Evolutionary conservation across 2,888 invertebrate genomes (phyloP), one percentile per base, ranked within the genome.

Genomic region (Microplitis manilae): DNA sequence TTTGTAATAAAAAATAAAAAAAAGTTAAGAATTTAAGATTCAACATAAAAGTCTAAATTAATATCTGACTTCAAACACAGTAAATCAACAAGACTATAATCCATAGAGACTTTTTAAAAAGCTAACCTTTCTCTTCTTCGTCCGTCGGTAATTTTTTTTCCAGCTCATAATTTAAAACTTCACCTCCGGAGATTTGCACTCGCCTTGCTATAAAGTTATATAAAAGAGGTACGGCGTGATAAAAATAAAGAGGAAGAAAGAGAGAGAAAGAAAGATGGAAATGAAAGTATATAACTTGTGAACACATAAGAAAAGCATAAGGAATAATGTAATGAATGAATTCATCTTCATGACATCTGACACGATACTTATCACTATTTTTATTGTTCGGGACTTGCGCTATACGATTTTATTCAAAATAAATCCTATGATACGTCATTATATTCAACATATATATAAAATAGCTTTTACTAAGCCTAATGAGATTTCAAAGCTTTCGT

Each of bases 51-150:
- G 83, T 88, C 86, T 85, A 84, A 87, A 87, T 88, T 87, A 88
- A 87, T 87, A 87, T 87, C 87, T 84, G 82, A 81, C 81, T 82
- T 82, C 82, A 84, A 86, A 85, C 84, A 85, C 85, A 85, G 85
- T 86, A 87, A 87, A 87, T 87, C 86, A 85, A 84, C 81, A 82
- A 79, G 75, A 73, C 75, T 77, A 79, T 77, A 80, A 81, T 84
- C 76, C 79, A 73, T 39, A 75, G 77, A 65, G 79, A 77, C 73
- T 78, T 81, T 81, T 80, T 79, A 78, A 72, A 64, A 73, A 41
- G 62, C 17, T 40, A 50, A 41, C 70, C 73, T 76, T 69, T 75
- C 60, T 72, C 60, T 68, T 50, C 38, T 68, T 30, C 67, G 39
- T 40, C 72, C 75, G 72, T 67, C 65, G 75, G 70, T 73, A 80